Evolutionary conservation across 2,888 invertebrate species (phyloP), one percentile per base, ranked within the genome.

Genomic region (Nymphalis polychloros): DNA sequence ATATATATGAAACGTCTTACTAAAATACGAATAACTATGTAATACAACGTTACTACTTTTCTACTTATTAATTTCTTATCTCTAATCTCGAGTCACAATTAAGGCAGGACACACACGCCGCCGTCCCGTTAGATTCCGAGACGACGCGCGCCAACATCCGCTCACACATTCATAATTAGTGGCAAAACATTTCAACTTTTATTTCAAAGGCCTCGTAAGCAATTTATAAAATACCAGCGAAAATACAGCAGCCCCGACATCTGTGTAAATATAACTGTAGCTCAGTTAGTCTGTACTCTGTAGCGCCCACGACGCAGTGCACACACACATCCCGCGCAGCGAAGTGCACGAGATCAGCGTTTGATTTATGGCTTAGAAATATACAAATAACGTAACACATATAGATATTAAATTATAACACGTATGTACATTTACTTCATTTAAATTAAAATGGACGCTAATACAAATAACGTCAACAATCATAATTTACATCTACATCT

Each of bases 121-220:
- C 67, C 46, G 68, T 57, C 59, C 71, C 71, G 71, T 69, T 71
- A 71, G 61, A 66, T 71, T 67, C 69, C 64, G 52, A 61, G 63
- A 64, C 59, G 47, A 48, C 63, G 41, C 64, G 16, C 27, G 53
- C 50, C 50, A 19, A 50, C 53, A 55, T 55, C 70, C 70, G 63
- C 49, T 57, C 64, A 61, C 57, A 31, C 63, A 55, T 57, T 67
- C 35, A 69, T 70, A 65, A 72, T 67, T 69, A 69, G 60, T 62
- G 60, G 35, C 35, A 17, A 57, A 57, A 35, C 57, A 41, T 57
- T 53, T 16, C 17, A 27, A 53, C 23, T 53, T 53, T 20, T 53
- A 27, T 16, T 41, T 57, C 35, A 57, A 66, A 66, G 59, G 35
- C 41, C 41, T 57, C 31, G 35, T 57, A 57, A 57, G 35, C 57